A percentile compares a stretch with the other conserved stretches of the same genome.
Evolutionary conservation across 2,113 vertebrate genomes (phyloP).

Genomic region (Athene noctua): DNA sequence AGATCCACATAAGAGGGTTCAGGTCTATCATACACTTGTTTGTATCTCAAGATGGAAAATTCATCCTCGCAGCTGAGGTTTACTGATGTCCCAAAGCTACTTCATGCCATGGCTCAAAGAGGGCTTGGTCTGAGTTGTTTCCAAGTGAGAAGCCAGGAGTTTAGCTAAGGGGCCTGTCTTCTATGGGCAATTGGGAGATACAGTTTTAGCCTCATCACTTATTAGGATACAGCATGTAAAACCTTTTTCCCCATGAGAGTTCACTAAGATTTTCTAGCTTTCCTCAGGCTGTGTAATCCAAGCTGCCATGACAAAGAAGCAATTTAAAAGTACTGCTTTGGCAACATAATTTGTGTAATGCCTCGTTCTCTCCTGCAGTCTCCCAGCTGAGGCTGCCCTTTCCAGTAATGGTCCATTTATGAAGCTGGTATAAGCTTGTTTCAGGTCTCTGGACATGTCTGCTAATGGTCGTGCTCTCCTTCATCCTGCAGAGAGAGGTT

Average conservation of each 20-base stretch:
- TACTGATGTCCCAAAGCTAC: neutral
- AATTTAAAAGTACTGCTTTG: neutral
- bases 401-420: neutral
- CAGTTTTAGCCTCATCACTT: neutral
- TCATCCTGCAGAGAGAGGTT: slow-evolving; percentile 81
- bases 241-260: neutral
- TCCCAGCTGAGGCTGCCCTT: neutral
- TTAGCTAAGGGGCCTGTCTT: neutral
- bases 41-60: neutral
- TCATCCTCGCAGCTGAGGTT: neutral
- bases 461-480: neutral
- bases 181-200: neutral
- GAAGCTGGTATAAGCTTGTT: neutral
- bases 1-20: neutral
- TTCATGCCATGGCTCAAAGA: neutral
- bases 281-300: neutral
- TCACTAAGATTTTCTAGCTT: neutral
- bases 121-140: neutral
- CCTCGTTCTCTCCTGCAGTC: neutral
- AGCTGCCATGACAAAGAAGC: neutral
- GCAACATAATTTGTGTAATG: neutral
- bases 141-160: neutral
- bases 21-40: neutral
- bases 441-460: neutral
- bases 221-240: neutral